phyloP scores from a whole-genome alignment of 2,888 invertebrate genomes.

The Scaeva pyrastri region DNA sequence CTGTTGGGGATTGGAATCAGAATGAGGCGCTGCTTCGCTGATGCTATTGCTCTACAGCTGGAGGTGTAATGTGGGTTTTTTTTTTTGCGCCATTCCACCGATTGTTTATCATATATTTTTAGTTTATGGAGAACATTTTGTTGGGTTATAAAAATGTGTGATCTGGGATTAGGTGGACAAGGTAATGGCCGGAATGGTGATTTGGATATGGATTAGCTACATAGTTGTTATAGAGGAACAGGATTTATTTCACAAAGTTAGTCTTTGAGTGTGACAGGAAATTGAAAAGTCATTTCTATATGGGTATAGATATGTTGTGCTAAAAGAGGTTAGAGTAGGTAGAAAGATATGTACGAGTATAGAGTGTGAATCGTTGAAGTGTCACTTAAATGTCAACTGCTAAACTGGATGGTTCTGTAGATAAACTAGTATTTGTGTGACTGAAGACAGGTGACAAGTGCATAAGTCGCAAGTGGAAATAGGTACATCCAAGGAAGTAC shows the following conservation, averaged over 20 bases:
- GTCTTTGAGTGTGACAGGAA: background rate
- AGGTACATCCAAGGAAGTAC: too few relatives aligned
- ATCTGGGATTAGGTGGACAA: slow-evolving; percentile 59
- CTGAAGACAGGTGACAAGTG: slow-evolving; percentile 9
- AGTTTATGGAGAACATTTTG: slow-evolving; percentile 50
- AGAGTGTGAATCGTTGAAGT: background rate
- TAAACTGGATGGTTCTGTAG: background rate
- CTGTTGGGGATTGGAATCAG: slow-evolving; percentile 4
- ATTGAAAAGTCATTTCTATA: slow-evolving; percentile 35
- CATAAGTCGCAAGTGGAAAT: background rate
- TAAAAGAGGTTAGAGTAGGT: background rate
- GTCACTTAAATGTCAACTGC: background rate
- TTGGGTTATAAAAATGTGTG: slow-evolving; percentile 22
- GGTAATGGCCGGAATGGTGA: slow-evolving; percentile 45
- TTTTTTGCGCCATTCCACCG: slow-evolving; percentile 27
- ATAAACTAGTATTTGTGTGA: background rate
- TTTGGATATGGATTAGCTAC: slow-evolving; percentile 34
- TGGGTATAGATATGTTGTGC: background rate
- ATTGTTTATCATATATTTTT: slow-evolving; percentile 55
- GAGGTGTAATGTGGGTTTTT: slow-evolving; percentile 70
- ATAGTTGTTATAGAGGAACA: background rate
- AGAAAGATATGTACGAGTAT: too few relatives aligned
- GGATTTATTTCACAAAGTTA: slow-evolving; percentile 35
- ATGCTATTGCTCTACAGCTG: slow-evolving; percentile 64
- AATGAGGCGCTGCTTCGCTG: background rate